Conservation (phyloP, 2,797 vertebrate genomes). For the Enoplosus armatus region DNA sequence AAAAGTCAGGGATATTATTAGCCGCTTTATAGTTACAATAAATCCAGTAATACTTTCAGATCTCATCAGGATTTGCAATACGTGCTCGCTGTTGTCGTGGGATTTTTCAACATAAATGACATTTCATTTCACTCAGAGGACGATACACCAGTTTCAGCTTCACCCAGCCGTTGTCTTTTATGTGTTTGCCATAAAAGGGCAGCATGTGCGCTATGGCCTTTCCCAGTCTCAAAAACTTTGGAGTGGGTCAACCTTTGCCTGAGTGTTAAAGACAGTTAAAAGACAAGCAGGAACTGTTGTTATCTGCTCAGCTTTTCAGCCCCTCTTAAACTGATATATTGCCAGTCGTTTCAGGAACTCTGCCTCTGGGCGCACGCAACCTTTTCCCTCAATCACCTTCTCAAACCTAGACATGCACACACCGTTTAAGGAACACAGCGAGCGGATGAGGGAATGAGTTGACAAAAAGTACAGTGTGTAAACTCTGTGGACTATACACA, state of each 20-base stretch:
- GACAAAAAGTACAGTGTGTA: neutral
- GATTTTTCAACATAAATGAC: neutral
- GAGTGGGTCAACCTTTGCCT: too few relatives aligned
- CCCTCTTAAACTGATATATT: neutral
- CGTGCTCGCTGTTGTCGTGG: accelerated
- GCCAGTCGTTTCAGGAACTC: neutral
- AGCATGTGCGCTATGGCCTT: neutral
- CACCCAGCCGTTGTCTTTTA: neutral
- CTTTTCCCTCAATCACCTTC: neutral
- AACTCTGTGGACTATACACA: neutral
- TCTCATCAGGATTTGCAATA: neutral
- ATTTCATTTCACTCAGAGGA: neutral
- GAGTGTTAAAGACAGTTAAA: neutral
- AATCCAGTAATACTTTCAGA: neutral
- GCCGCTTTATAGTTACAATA: neutral
- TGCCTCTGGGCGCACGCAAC: neutral
- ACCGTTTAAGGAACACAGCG: neutral
- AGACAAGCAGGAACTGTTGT: neutral
- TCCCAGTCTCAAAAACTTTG: neutral
- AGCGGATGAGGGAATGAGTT: neutral
- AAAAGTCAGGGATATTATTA: neutral
- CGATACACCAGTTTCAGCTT: neutral
- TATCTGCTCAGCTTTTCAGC: neutral
- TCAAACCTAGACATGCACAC: slow-evolving; percentile 5
- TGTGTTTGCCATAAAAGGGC: neutral